Base-by-base conservation (phyloP, 2,113 vertebrate genomes). In the Globicephala melas region DNA sequence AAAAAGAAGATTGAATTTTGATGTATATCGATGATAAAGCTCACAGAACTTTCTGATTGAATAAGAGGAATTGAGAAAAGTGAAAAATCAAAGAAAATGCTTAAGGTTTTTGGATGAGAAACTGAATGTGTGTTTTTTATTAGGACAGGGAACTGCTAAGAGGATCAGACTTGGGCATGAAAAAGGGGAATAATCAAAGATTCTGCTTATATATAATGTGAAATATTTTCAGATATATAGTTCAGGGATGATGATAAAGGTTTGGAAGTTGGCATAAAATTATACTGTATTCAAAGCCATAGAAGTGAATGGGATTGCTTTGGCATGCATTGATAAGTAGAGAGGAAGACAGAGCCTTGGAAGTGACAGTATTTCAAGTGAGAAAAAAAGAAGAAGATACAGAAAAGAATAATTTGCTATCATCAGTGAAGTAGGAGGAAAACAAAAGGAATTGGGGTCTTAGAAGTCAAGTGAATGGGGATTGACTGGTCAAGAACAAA, bases 1-100 rank as follows among this genome's bases (percentile, higher is more conserved):
- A 38, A 97, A 91, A 91, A 38, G 70, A 62, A 79, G 41, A 90
- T 88, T 87, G 82, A 76, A 95, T 92, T 96, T 84, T 67, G 3
- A 86, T 96, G 65, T 95, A 77, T 89, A 94, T 94, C 33, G 31
- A 65, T 92, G 53, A 74, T n/a, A 95, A 81, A 81, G 31, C 20
- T 21, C 33, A 82, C 9, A 65, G 74, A 92, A 60, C 33, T 81
- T 95, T 25, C 50, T 89, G 65, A 85, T 53, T 89, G 28, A 63
- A 70, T 73, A 97, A 71, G 33, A 41, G 14, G 14, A 83, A 89
- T 36, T 94, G 38, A 95, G 20, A 67, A 91, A 84, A 89, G 50
- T 23, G 17, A 93, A 67, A 88, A 95, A 88, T 95, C 71, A 74
- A 96, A 71, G 36, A 36, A 90, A 67, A 20, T 62, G 10, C 28